Conservation (phyloP, 2,113 vertebrate species). For the Symphodus melops region DNA sequence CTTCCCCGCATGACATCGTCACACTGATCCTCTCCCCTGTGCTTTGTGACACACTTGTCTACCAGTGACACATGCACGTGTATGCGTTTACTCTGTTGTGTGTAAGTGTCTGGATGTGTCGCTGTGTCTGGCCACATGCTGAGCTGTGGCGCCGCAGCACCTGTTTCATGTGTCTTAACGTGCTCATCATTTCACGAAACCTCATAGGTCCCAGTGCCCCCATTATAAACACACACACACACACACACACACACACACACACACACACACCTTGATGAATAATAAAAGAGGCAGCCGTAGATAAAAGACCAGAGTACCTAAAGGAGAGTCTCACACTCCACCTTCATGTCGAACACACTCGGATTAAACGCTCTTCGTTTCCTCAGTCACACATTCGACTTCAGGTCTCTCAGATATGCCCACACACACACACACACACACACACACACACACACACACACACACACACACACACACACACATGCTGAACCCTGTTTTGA, state of each 20-base stretch:
- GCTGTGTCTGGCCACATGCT: slow-evolving; percentile 52
- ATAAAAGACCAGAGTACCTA: slow-evolving; percentile 68
- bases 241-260: slow-evolving; percentile 49
- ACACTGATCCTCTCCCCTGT: slow-evolving; percentile 44
- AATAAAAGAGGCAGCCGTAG: slow-evolving; percentile 73
- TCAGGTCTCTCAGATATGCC: slow-evolving; percentile 24
- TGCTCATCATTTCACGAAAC: slow-evolving; percentile 62
- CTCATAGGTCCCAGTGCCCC: slow-evolving; percentile 41
- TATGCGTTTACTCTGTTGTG: slow-evolving; percentile 32
- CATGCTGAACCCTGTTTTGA: no score
- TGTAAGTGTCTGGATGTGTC: slow-evolving; percentile 7
- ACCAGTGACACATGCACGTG: slow-evolving; percentile 43
- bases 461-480: no score
- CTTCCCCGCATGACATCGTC: slow-evolving; percentile 46
- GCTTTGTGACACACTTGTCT: slow-evolving; percentile 43
- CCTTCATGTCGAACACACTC: slow-evolving; percentile 65
- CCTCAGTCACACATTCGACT: slow-evolving; percentile 34
- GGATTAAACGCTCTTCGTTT: slow-evolving; percentile 64
- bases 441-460: slow-evolving; percentile 1
- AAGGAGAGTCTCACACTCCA: slow-evolving; percentile 58
- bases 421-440: not conserved
- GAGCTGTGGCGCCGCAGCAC: slow-evolving; percentile 57
- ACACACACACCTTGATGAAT: slow-evolving; percentile 72
- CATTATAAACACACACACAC: slow-evolving; percentile 45
- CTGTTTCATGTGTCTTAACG: slow-evolving; percentile 69